Evolutionary conservation across 1,140 invertebrate genomes (phyloP), one percentile per base, ranked within the genome.

Genomic region (Trichomalopsis sarcophagae): DNA sequence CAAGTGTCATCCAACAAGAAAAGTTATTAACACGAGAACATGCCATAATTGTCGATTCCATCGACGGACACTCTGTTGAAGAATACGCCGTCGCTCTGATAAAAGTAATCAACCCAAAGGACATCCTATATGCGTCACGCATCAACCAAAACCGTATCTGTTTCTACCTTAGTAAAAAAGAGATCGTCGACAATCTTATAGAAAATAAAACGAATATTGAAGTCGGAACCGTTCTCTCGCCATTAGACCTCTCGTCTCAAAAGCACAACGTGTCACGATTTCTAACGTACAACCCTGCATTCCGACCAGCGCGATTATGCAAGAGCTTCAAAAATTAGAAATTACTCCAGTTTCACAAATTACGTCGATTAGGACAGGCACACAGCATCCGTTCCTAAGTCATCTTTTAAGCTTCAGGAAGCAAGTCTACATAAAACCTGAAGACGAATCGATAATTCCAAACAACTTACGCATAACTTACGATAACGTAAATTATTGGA

Each of bases 131-230:
- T 68, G 80, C 82, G 0, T 86, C 85, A 10, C 36, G 81, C 0
- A 86, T 86, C 47, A 44, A 83, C 0, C 81, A 84, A n/a, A 85
- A 80, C 55, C 21, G 84, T 30, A 74, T 88, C 17, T 87, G 84
- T 36, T 55, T 87, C 27, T 87, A 85, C 33, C 21, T 88, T 7
- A 62, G 23, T 2, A 83, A 10, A 33, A 84, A 85, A 50, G 79
- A 55, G 47, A 23, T 82, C 2, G 87, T 83, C 2, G 47, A 84
- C 4, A 68, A 81, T 23, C 82, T 87, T 3, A 74, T 23, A 11
- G 73, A 84, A 17, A 81, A 79, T 0, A 33, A 76, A 27, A 82
- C 33, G n/a, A 83, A 69, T 27, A 78, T 87, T n/a, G 82, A 78
- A 14, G 77, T 88, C 13, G 62, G 47, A 17, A 21, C 75, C 9